Evolutionary conservation across 2,113 vertebrate genomes (phyloP).

Genomic region (Indri indri): DNA sequence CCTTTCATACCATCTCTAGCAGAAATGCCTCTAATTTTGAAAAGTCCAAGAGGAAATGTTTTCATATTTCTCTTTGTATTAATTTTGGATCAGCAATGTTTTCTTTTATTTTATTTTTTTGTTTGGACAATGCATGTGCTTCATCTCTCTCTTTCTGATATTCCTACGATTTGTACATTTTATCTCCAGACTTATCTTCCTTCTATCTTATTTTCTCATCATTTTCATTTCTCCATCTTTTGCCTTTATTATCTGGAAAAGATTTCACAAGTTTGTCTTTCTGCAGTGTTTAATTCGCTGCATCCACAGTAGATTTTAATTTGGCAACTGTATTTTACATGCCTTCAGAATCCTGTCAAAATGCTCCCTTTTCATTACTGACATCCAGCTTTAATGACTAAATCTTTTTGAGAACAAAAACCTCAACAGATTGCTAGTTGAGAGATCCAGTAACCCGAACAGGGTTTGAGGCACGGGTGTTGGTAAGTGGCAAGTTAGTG

Average conservation of each 20-base stretch:
- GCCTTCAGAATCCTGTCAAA: background rate
- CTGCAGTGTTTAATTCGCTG: background rate
- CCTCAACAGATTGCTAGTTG: background rate
- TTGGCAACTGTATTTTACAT: background rate
- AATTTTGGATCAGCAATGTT: background rate
- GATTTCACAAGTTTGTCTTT: background rate
- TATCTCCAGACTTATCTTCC: background rate
- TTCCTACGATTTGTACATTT: background rate
- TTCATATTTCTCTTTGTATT: background rate
- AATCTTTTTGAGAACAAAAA: background rate
- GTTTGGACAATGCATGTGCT: background rate
- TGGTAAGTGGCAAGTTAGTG: background rate
- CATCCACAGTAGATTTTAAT: background rate
- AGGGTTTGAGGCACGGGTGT: background rate
- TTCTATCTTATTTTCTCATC: background rate
- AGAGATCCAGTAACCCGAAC: background rate
- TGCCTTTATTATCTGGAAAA: background rate
- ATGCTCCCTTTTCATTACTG: background rate
- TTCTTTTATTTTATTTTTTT: background rate
- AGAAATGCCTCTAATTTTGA: background rate
- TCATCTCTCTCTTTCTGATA: background rate
- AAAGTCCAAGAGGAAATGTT: background rate
- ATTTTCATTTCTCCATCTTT: background rate
- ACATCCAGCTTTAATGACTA: background rate
- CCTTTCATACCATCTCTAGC: background rate